Conservation (phyloP, 1,140 invertebrate species). For the Hypsibius dujardini region DNA sequence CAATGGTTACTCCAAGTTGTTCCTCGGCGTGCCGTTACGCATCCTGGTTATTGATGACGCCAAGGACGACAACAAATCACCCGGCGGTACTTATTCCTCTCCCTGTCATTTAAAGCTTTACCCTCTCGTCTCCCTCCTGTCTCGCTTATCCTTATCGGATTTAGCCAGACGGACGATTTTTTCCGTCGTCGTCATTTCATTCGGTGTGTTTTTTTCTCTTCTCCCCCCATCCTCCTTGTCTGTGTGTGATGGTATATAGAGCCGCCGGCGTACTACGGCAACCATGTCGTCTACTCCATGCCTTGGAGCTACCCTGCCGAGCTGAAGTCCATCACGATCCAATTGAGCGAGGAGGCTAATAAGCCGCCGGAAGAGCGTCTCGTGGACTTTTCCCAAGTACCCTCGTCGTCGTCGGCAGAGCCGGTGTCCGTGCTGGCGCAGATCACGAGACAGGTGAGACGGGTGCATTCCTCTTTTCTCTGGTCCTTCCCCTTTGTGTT, state of each 20-base stretch:
- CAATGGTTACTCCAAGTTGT: conserved; percentile 8
- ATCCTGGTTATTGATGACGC: conserved; percentile 8
- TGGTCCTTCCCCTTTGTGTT: too few species aligned
- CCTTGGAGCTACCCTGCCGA: conserved; percentile 15
- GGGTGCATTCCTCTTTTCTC: too few species aligned
- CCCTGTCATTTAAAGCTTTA: too few species aligned
- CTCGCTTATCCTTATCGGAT: too few species aligned
- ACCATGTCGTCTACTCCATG: conserved; percentile 13
- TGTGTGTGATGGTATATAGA: background rate
- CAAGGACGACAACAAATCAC: conserved; percentile 16
- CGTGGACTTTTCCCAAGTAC: conserved; percentile 32
- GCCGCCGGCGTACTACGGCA: background rate
- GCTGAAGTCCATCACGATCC: background rate
- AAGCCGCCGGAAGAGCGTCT: conserved; percentile 21
- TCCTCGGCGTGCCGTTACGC: background rate
- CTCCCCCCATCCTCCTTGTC: too few species aligned
- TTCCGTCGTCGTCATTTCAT: background rate
- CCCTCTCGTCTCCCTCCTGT: too few species aligned
- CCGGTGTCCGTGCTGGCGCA: too few species aligned
- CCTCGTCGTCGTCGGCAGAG: background rate
- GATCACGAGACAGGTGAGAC: too few species aligned
- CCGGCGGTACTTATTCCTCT: background rate
- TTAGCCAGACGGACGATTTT: background rate
- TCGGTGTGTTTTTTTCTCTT: background rate
- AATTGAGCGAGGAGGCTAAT: background rate